Evolutionary conservation across 2,888 invertebrate species (phyloP).

Genomic region (Micoletzkya japonica): DNA sequence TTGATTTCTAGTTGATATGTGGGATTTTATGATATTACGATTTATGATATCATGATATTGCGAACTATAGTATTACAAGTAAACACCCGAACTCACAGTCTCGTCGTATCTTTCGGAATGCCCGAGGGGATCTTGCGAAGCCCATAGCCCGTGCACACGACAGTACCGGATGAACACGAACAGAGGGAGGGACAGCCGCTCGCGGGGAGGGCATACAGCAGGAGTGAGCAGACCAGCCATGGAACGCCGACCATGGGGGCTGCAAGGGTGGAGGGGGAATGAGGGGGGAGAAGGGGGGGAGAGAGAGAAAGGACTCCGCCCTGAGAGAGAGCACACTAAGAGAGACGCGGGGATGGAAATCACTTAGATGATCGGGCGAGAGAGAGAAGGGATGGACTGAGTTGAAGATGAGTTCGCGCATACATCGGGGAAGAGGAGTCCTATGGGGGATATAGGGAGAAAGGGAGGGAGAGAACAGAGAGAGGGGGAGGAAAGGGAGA

Average conservation of each 20-base stretch:
- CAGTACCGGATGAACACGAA: conserved; percentile 7
- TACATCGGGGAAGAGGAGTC: background rate
- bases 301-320: background rate
- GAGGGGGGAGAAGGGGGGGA: background rate
- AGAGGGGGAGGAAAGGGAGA: background rate
- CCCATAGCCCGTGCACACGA: conserved; percentile 26
- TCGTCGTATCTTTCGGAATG: conserved; percentile 19
- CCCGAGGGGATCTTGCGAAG: conserved; percentile 11
- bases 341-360: no score
- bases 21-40: no score
- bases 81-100: conserved; percentile 16
- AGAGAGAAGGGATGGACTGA: conserved; percentile 26
- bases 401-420: conserved; percentile 30
- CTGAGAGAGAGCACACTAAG: background rate
- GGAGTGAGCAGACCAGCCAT: no score
- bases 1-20: no score
- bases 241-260: background rate
- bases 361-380: conserved; percentile 16
- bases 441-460: conserved; percentile 1
- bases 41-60: no score
- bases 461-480: background rate
- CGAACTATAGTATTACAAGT: background rate
- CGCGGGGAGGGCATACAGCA: background rate
- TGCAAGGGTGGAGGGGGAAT: background rate
- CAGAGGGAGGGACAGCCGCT: conserved; percentile 12